phyloP scores from a whole-genome alignment of 2,113 vertebrate genomes.

The Leucosticte australis region DNA sequence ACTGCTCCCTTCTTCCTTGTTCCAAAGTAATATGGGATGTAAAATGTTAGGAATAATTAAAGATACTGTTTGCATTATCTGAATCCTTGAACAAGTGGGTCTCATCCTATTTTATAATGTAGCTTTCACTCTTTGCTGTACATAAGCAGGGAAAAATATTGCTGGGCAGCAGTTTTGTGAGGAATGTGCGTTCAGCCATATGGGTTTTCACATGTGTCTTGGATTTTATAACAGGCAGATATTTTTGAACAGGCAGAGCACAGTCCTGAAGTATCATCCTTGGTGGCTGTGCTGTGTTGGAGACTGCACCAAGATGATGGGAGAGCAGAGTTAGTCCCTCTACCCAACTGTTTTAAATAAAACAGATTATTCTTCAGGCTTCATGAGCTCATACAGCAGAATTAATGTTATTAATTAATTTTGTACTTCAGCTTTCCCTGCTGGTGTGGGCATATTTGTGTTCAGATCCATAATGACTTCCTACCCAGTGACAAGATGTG shows the following conservation, averaged over 20 bases:
- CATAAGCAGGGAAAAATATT: background rate
- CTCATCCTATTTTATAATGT: background rate
- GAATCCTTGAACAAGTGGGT: background rate
- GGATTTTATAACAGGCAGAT: background rate
- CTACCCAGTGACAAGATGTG: background rate
- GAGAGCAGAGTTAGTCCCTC: background rate
- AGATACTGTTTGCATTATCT: background rate
- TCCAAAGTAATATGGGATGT: background rate
- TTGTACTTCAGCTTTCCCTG: background rate
- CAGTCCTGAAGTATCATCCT: background rate
- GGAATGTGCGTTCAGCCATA: background rate
- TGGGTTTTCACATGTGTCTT: background rate
- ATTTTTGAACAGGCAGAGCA: background rate
- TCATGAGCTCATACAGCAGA: background rate
- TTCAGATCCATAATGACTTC: background rate
- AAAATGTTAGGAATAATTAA: background rate
- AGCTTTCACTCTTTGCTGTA: background rate
- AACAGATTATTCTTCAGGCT: background rate
- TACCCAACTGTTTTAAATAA: background rate
- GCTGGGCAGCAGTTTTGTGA: background rate
- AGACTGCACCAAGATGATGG: background rate
- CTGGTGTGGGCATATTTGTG: background rate
- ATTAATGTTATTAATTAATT: background rate
- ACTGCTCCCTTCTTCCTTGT: background rate
- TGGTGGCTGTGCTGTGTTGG: background rate